Percentiles rank a stretch among this genome's conserved stretches.
Evolutionary conservation across 1,140 invertebrate genomes (phyloP).

Genomic region (Galleria mellonella): DNA sequence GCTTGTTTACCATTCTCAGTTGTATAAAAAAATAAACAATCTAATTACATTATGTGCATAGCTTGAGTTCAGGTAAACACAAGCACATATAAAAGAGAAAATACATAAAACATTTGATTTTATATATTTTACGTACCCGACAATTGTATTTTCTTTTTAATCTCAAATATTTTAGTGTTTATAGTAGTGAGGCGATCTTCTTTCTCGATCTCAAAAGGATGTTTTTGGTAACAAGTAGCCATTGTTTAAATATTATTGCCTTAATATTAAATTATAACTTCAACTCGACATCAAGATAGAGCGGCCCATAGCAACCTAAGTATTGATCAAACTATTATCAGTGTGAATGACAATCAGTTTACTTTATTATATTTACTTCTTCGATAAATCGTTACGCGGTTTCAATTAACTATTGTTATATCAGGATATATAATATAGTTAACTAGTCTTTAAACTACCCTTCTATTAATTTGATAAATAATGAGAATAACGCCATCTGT

Average conservation of each 20-base stretch:
- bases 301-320: slow-evolving; percentile 14
- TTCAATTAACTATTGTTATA: too few relatives aligned
- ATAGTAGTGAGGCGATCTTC: slow-evolving; percentile 78
- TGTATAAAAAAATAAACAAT: too few relatives aligned
- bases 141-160: slow-evolving; percentile 87
- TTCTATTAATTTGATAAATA: slow-evolving; percentile 13
- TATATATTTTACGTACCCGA: slow-evolving; percentile 76
- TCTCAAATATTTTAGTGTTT: slow-evolving; percentile 85
- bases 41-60: too few relatives aligned
- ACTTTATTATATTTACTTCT: neutral
- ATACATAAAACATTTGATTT: too few relatives aligned
- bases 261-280: neutral
- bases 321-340: slow-evolving; percentile 29
- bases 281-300: neutral
- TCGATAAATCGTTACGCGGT: too few relatives aligned
- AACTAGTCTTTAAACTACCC: slow-evolving; percentile 12
- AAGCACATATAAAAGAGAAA: too few relatives aligned
- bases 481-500: slow-evolving; percentile 49
- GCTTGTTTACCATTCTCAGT: too few relatives aligned
- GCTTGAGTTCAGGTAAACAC: too few relatives aligned
- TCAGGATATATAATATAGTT: too few relatives aligned
- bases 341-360: too few relatives aligned
- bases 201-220: slow-evolving; percentile 67
- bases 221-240: slow-evolving; percentile 67
- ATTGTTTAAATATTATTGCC: slow-evolving; percentile 26